Evolutionary conservation across 1,140 invertebrate genomes (phyloP), one percentile per base, ranked within the genome.

Genomic region (Drosophila athabasca): DNA sequence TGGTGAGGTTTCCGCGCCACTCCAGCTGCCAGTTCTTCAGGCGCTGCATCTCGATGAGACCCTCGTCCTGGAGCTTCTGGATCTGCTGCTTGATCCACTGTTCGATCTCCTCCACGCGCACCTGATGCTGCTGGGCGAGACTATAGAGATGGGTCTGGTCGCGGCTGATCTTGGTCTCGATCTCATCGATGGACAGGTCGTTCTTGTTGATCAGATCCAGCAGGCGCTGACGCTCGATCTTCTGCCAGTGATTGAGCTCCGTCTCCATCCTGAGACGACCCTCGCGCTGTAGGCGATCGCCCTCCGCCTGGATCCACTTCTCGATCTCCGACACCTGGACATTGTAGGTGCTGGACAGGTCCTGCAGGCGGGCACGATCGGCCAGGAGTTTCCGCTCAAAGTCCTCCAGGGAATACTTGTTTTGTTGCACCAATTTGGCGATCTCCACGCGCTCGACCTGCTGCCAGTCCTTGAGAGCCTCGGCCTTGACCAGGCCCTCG

Each of bases 11-110:
- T 11, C 90, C 90, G 11, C 90, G 90, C 88, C 90, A 91, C 62
- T 90, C 81, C 39, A 69, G 50, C 52, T 91, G 90, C 90, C 90
- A 91, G 49, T 90, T 72, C 49, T 90, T 78, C 6, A 91, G 59
- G n/a, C 81, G 85, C n/a, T 87, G 76, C 69, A 90, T 83, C 59
- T 91, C 88, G 3, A 91, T 64, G 2, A 90, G 45, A 0, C 90
- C 90, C 26, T 91, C 76, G 35, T 71, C 66, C 11, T 91, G 79
- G 0, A 91, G 57, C 15, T 85, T 76, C 1, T 87, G 50, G 7
- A 91, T 90, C 55, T 91, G 88, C 19, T 90, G 78, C 31, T 90
- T 90, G 11, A 90, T 79, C 90, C 90, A 91, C 46, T 90, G 80
- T 22, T 91, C 88, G 49, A 91, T 89, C 67, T 91, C 90, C 45